Percentiles rank a stretch among this genome's conserved stretches.
Conservation (phyloP, 2,888 invertebrate species). For the Platypus cylindrus region DNA sequence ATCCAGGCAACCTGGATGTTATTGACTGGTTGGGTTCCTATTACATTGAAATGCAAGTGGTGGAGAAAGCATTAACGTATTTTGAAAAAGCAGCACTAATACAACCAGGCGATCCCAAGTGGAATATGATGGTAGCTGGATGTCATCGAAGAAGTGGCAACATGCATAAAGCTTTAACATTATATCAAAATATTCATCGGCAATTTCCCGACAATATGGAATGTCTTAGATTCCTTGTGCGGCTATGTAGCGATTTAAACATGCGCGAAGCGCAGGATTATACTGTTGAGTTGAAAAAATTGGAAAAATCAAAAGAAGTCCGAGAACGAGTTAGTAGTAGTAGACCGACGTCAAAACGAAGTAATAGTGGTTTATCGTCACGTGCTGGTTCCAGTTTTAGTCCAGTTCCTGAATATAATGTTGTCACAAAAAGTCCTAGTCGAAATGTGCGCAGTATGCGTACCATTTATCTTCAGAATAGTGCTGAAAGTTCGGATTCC, state of each 20-base stretch:
- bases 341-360: slow-evolving; percentile 41
- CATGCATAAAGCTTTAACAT: slow-evolving; percentile 51
- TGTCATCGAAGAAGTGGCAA: slow-evolving; percentile 71
- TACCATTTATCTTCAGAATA: slow-evolving; percentile 26
- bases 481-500: slow-evolving; percentile 32
- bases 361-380: slow-evolving; percentile 44
- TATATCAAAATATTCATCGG: slow-evolving; percentile 71
- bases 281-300: slow-evolving; percentile 67
- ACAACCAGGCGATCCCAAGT: slow-evolving; percentile 68
- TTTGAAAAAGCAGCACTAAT: slow-evolving; percentile 68
- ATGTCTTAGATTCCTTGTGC: slow-evolving; percentile 80
- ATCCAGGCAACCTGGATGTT: slow-evolving; percentile 59
- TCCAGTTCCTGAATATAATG: slow-evolving; percentile 35
- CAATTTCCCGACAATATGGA: slow-evolving; percentile 92
- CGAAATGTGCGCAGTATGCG: slow-evolving; percentile 25
- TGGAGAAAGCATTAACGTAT: slow-evolving; percentile 73
- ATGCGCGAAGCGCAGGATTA: slow-evolving; percentile 81
- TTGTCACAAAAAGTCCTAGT: slow-evolving; percentile 18
- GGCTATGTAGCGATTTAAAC: slow-evolving; percentile 80
- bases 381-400: slow-evolving; percentile 43
- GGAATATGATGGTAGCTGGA: slow-evolving; percentile 76
- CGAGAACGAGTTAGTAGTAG: slow-evolving; percentile 46
- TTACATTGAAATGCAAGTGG: slow-evolving; percentile 76
- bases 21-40: slow-evolving; percentile 85
- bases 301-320: slow-evolving; percentile 41